Evolutionary conservation across 2,113 vertebrate species (phyloP).

Genomic region (Triplophysa tibetana): DNA sequence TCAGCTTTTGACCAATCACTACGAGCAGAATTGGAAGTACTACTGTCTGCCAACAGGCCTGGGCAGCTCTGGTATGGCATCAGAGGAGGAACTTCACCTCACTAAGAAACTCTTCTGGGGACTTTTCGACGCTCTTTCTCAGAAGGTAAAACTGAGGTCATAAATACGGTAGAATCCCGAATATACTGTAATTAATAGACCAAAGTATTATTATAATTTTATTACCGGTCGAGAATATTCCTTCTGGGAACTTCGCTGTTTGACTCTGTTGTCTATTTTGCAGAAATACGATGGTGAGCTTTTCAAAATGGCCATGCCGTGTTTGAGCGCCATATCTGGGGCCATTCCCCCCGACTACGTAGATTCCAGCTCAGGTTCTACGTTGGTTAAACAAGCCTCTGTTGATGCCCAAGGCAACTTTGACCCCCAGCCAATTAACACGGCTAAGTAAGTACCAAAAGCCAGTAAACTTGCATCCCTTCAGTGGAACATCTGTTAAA

Average conservation of each 20-base stretch:
- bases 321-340: constrained; percentile 92
- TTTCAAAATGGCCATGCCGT: constrained; percentile 91
- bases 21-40: constrained; percentile 97
- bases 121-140: constrained; percentile 91
- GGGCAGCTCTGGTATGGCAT: constrained; percentile 86
- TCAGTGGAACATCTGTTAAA: neutral
- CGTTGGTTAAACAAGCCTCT: constrained; percentile 85
- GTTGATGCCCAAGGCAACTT: constrained; percentile 95
- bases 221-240: too few species aligned
- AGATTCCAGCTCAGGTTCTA: constrained; percentile 81
- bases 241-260: neutral
- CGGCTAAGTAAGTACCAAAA: constrained; percentile 84
- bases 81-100: constrained; percentile 92
- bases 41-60: constrained; percentile 94
- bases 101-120: constrained; percentile 99
- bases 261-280: constrained; percentile 50
- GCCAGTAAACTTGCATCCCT: too few species aligned
- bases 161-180: neutral
- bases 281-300: constrained; percentile 95
- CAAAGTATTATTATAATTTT: neutral
- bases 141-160: constrained; percentile 80
- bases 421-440: constrained; percentile 92
- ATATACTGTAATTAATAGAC: neutral
- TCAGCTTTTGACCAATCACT: constrained; percentile 93
- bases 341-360: constrained; percentile 93